Evolutionary conservation across 2,797 vertebrate species (phyloP), one percentile per base, ranked within the genome.

Genomic region (Stomatorhinus walkeri): DNA sequence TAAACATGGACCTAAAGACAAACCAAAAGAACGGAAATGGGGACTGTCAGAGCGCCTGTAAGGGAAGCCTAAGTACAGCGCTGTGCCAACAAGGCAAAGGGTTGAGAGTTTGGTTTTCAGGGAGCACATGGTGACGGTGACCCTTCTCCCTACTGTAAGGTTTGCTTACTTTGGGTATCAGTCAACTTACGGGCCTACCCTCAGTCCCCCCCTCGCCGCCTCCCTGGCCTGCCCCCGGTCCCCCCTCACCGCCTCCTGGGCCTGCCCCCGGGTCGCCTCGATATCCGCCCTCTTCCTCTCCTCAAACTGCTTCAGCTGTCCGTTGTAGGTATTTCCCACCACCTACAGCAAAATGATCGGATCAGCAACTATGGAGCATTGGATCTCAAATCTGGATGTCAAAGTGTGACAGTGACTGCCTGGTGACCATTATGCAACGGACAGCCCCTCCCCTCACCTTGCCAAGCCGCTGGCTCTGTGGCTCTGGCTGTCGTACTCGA

Each of bases 221-320:
- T 96, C 93, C 91, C 93, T 95, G 85, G 95, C 93, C 90, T 92
- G 90, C n/a, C 95, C 92, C 56, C 95, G 95, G 22, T 32, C 28
- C 54, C 92, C 54, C 92, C 96, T 94, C 92, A 96, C 97, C 76
- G 91, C 92, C 89, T 96, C 93, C 91, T 93, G 95, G 85, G 95
- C 93, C 90, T 92, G 90, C n/a, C 95, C 92, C 56, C 95, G 95
- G 22, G 95, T 95, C 89, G 93, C 90, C 87, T 94, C 92, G 14
- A 97, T 90, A 85, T 95, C 93, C 1, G 89, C 61, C 87, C 88
- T 94, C 91, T 97, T 94, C 90, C 92, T 94, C 24, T 94, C 93
- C 93, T 96, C 94, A 84, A 94, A 95, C 93, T 92, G 94, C 92
- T 93, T 95, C 87, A 98, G 61, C 91, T 97, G 96, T 85, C 95